phyloP scores from a whole-genome alignment of 2,888 invertebrate species.

The Anarsia innoxiella region DNA sequence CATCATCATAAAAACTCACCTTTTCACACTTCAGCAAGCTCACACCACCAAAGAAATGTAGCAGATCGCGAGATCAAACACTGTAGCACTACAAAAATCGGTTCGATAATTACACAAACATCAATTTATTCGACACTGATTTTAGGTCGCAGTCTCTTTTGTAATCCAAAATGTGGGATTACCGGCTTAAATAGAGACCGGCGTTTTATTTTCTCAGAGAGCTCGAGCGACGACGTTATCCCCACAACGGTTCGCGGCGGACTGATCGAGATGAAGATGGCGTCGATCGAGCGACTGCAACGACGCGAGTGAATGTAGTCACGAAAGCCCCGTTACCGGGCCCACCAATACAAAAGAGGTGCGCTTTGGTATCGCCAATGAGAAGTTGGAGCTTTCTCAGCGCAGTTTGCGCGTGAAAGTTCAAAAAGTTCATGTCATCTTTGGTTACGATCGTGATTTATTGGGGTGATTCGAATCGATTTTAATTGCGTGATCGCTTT shows the following conservation, averaged over 20 bases:
- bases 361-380: slow-evolving; percentile 34
- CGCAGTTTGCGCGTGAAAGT: slow-evolving; percentile 55
- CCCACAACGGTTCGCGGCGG: slow-evolving; percentile 62
- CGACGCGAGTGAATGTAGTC: slow-evolving; percentile 55
- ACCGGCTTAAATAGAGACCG: slow-evolving; percentile 43
- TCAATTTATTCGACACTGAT: slow-evolving; percentile 54
- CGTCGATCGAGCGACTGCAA: slow-evolving; percentile 41
- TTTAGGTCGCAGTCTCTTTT: slow-evolving; percentile 27
- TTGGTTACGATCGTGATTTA: too few species aligned
- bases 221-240: slow-evolving; percentile 36
- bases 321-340: slow-evolving; percentile 37
- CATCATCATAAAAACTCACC: slow-evolving; percentile 58
- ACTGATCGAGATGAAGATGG: slow-evolving; percentile 63
- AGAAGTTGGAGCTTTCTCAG: slow-evolving; percentile 20
- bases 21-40: slow-evolving; percentile 61
- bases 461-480: too few species aligned
- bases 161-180: slow-evolving; percentile 28
- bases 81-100: slow-evolving; percentile 50
- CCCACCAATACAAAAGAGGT: slow-evolving; percentile 38
- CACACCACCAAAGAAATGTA: slow-evolving; percentile 58
- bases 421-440: slow-evolving; percentile 39
- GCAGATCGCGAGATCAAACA: slow-evolving; percentile 62
- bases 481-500: too few species aligned
- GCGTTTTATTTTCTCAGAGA: slow-evolving; percentile 32
- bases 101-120: slow-evolving; percentile 44